A percentile compares a stretch with the other conserved stretches of the same genome.
These are phyloP conservation scores for Agonopterix heracliana DNA, from an alignment of 2,888 invertebrate genomes.

Conservation along the genomic window DNA sequence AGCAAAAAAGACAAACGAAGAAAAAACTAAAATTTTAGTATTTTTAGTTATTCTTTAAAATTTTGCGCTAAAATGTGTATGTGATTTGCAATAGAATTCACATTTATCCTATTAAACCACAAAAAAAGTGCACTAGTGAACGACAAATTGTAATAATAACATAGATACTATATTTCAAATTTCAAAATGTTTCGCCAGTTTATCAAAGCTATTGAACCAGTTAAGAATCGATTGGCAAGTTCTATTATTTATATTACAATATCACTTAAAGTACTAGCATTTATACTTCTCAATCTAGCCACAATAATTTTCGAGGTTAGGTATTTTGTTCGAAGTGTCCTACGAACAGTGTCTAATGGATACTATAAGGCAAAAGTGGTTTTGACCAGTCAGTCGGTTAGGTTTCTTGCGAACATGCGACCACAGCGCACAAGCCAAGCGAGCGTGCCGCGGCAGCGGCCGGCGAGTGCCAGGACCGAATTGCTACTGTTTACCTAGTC, in stretches of 20 bases:
- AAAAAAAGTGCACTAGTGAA: no score
- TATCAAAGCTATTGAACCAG: slow-evolving; percentile 44
- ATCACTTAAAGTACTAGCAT: not conserved
- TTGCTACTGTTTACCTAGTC: no score
- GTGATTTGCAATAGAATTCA: no score
- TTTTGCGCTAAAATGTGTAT: no score
- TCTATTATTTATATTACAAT: not conserved
- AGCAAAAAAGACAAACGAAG: no score
- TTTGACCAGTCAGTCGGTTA: not conserved
- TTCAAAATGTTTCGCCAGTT: slow-evolving; percentile 55
- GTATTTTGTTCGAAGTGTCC: not conserved
- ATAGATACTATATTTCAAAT: not conserved
- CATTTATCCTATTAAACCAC: no score
- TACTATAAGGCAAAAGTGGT: not conserved
- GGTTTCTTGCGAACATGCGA: not conserved
- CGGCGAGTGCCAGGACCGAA: no score
- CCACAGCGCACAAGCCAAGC: not conserved
- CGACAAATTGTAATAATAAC: no score
- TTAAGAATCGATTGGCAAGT: slow-evolving; percentile 48
- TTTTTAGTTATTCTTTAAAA: no score
- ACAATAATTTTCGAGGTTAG: not conserved
- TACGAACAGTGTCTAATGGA: not conserved
- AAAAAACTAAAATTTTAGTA: no score
- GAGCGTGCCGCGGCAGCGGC: no score
- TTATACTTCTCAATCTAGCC: not conserved